These are phyloP conservation scores for Aptenodytes patagonicus DNA, from an alignment of 2,113 vertebrate genomes.

Conservation along the genomic window DNA sequence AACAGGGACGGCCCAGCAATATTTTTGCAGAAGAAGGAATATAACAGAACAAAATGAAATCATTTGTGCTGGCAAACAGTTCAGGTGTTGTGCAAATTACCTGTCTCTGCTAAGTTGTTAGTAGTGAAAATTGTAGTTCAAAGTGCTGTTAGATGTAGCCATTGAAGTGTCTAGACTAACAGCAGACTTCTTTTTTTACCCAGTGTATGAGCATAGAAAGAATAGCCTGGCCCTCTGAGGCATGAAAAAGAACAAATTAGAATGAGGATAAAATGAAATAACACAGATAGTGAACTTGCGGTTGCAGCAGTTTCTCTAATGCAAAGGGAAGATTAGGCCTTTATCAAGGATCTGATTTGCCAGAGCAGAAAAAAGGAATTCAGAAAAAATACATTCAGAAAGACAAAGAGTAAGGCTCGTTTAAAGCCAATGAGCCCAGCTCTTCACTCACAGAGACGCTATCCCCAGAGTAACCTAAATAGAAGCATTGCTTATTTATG, in stretches of 20 bases:
- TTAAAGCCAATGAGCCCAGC: not conserved
- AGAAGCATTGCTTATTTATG: not conserved
- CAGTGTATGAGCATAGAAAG: not conserved
- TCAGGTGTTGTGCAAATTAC: not conserved
- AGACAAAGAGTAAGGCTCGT: not conserved
- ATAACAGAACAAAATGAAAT: not conserved
- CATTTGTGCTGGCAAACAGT: not conserved
- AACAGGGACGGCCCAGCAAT: not conserved
- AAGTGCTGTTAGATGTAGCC: not conserved
- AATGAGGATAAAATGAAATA: conserved; percentile 18
- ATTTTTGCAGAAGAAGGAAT: not conserved
- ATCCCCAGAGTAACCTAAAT: not conserved
- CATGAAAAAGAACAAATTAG: conserved; percentile 52
- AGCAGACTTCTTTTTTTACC: not conserved
- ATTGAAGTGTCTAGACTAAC: not conserved
- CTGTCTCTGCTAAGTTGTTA: not conserved
- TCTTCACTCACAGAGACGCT: not conserved
- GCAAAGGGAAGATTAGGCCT: not conserved
- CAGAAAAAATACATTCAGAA: not conserved
- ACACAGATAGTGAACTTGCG: conserved; percentile 1
- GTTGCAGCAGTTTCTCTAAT: not conserved
- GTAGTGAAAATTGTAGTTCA: not conserved
- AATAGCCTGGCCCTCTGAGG: conserved; percentile 19
- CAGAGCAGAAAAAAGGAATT: conserved; percentile 5
- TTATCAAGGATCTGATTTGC: conserved; percentile 28